A percentile compares a stretch with the other conserved stretches of the same genome.
phyloP scores from a whole-genome alignment of 2,797 vertebrate species.

The Gadopsis bispinosus region DNA sequence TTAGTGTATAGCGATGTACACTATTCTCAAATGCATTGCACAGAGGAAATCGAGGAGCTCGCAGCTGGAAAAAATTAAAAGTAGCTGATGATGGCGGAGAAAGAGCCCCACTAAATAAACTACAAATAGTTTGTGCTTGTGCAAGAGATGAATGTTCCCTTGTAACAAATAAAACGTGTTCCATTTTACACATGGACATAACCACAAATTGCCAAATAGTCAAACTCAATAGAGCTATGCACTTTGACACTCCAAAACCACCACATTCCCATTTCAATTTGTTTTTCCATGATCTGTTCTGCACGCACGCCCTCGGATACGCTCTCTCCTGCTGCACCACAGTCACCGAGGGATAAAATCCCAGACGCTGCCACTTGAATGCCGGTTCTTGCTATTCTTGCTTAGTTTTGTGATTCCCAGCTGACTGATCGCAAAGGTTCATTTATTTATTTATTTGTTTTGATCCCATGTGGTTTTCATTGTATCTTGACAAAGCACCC shows the following conservation, averaged over 20 bases:
- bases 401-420: slow-evolving; percentile 8
- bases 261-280: slow-evolving; percentile 9
- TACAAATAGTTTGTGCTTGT: slow-evolving; percentile 34
- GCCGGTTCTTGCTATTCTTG: background rate
- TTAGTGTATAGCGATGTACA: background rate
- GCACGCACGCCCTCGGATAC: slow-evolving; percentile 24
- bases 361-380: background rate
- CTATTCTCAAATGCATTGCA: background rate
- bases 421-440: background rate
- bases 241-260: slow-evolving; percentile 15
- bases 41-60: background rate
- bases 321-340: slow-evolving; percentile 61
- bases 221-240: slow-evolving; percentile 2
- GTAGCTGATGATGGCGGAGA: background rate
- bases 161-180: slow-evolving; percentile 33
- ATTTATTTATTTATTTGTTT: background rate
- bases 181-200: slow-evolving; percentile 4
- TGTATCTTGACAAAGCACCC: slow-evolving; percentile 26
- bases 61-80: too few relatives aligned
- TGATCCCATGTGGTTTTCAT: background rate
- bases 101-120: background rate
- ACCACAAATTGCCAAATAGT: slow-evolving; percentile 33
- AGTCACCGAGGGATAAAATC: slow-evolving; percentile 29
- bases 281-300: slow-evolving; percentile 1
- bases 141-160: slow-evolving; percentile 22